Percentiles rank a stretch among this genome's conserved stretches.
Conservation (phyloP, 2,888 invertebrate species). For the Thalpophila matura region DNA sequence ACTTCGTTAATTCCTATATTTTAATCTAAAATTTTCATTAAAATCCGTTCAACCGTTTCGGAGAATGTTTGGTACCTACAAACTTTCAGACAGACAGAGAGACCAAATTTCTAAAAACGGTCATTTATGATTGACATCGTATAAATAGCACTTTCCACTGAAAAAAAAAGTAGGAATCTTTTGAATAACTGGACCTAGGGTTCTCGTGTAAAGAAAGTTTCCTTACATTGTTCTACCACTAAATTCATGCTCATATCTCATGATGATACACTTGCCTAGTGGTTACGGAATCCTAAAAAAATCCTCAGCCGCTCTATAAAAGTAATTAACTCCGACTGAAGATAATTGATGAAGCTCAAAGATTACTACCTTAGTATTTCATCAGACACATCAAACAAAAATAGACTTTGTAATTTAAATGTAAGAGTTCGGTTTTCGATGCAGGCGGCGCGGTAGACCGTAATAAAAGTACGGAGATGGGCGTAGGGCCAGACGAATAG, state of each 20-base stretch:
- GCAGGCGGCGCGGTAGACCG: conserved; percentile 53
- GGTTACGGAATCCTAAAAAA: conserved; percentile 67
- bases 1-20: too few species aligned
- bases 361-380: conserved; percentile 84
- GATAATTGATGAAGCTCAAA: conserved; percentile 90
- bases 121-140: too few species aligned
- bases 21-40: too few species aligned
- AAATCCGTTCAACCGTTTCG: too few species aligned
- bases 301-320: conserved; percentile 85
- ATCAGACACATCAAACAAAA: conserved; percentile 48
- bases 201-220: background rate
- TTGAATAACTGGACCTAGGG: background rate
- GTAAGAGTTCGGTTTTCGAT: conserved; percentile 57
- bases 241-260: conserved; percentile 2
- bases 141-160: too few species aligned
- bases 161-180: background rate
- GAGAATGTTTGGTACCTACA: too few species aligned
- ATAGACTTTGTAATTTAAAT: conserved; percentile 44
- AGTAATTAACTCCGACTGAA: conserved; percentile 89
- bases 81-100: too few species aligned
- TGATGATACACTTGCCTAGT: conserved; percentile 62
- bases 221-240: conserved; percentile 6
- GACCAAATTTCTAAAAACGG: too few species aligned
- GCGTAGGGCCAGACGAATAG: conserved; percentile 82
- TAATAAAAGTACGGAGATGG: conserved; percentile 84